These are phyloP conservation scores for Acipenser transmontanus DNA, from an alignment of 2,797 vertebrate species.

Conservation along the genomic window DNA sequence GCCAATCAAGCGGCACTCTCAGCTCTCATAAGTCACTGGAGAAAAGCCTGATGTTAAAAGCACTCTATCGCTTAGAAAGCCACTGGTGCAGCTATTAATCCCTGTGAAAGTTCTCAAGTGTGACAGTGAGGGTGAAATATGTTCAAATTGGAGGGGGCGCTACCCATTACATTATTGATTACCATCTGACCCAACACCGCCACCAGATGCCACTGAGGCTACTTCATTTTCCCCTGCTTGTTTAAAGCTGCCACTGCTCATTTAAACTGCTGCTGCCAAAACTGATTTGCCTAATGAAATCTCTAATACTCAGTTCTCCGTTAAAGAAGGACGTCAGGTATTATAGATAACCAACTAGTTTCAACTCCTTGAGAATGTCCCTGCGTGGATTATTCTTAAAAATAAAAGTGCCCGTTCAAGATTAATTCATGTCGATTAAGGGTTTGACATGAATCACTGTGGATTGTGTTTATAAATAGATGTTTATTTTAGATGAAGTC, in stretches of 20 bases:
- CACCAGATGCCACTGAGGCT: constrained; percentile 55
- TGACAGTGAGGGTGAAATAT: constrained; percentile 36
- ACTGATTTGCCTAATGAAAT: constrained; percentile 28
- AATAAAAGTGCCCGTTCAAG: too few species aligned
- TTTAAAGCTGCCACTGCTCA: constrained; percentile 50
- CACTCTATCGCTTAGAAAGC: constrained; percentile 32
- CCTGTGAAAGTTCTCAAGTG: constrained; percentile 26
- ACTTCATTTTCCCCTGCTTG: constrained; percentile 50
- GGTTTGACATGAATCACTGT: too few species aligned
- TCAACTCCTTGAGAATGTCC: too few species aligned
- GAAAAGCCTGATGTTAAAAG: constrained; percentile 35
- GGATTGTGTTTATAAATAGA: too few species aligned
- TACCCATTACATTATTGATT: constrained; percentile 65
- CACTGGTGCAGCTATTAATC: constrained; percentile 40
- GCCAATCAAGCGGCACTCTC: constrained; percentile 25
- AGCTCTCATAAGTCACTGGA: constrained; percentile 37
- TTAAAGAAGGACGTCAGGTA: neutral
- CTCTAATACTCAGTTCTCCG: constrained; percentile 15
- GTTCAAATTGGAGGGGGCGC: constrained; percentile 30
- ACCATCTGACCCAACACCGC: constrained; percentile 46
- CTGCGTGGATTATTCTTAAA: too few species aligned
- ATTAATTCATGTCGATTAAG: too few species aligned
- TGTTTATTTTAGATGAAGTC: too few species aligned
- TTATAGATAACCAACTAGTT: too few species aligned
- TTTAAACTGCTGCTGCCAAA: constrained; percentile 20